phyloP scores from a whole-genome alignment of 1,140 invertebrate species.

The Scaptodrosophila lebanonensis region DNA sequence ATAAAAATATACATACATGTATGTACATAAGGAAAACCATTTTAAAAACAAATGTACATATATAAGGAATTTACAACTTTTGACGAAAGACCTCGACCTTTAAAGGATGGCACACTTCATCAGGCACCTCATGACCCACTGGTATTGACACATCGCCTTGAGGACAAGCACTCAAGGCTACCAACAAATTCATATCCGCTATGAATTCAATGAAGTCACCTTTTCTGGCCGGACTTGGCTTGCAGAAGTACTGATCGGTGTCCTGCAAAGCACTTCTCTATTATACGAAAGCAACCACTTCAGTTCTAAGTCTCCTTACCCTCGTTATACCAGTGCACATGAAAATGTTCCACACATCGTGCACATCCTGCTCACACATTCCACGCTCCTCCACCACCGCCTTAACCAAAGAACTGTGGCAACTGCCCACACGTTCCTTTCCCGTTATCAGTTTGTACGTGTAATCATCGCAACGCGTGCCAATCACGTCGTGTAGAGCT shows the following conservation, averaged over 20 bases:
- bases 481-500: constrained; percentile 78
- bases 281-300: neutral
- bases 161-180: constrained; percentile 78
- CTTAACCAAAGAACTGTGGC: constrained; percentile 77
- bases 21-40: no score
- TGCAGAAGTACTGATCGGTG: constrained; percentile 78
- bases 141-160: constrained; percentile 78
- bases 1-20: no score
- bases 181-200: constrained; percentile 79
- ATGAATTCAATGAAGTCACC: constrained; percentile 79
- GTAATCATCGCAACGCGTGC: constrained; percentile 78
- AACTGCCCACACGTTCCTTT: constrained; percentile 74
- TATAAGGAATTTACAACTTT: constrained; percentile 17
- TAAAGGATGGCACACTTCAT: constrained; percentile 77
- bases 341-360: constrained; percentile 79
- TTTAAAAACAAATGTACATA: no score
- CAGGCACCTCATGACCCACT: constrained; percentile 76
- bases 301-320: no score
- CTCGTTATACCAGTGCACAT: constrained; percentile 78
- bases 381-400: constrained; percentile 77
- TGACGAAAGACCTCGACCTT: constrained; percentile 77
- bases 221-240: constrained; percentile 77
- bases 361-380: constrained; percentile 77
- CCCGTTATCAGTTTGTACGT: constrained; percentile 78
- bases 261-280: constrained; percentile 39